Base-by-base conservation (phyloP, 1,140 invertebrate genomes). In the Elymnias hypermnestra region DNA sequence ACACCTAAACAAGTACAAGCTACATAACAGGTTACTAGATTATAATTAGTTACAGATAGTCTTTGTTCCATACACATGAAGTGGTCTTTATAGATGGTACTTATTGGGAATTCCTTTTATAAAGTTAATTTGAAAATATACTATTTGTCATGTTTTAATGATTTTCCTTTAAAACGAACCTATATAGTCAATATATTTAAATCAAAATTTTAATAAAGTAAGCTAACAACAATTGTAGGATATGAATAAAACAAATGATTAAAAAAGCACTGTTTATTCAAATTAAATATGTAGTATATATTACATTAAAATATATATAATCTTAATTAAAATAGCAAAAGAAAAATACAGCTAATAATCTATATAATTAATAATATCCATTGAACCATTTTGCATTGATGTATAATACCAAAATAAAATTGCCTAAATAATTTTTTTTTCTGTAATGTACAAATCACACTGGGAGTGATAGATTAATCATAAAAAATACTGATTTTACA, bases 221-320 rank as follows among this genome's bases (percentile, higher is more conserved):
- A n/a, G n/a, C n/a, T n/a, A n/a, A n/a, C n/a, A n/a, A n/a, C n/a
- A n/a, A n/a, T n/a, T n/a, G n/a, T n/a, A n/a, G n/a, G n/a, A n/a
- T n/a, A n/a, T n/a, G n/a, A n/a, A 48, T 29, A 35, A 33, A 52
- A 15, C 18, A 50, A 43, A 52, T 23, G 41, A 15, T 72, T 70
- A 81, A 71, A 84, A 84, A 84, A 84, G 78, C 78, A 78, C 68
- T 77, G 69, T 82, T 84, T 84, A 84, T 81, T 84, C 73, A 84
- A 84, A 84, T 84, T 84, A 84, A 81, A 84, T 84, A 70, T 64
- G 59, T 67, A 79, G 67, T 73, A 81, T 84, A 84, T 84, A 81
- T 84, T 84, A 84, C 81, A 84, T 77, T 84, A 83, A 81, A 84
- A 83, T 82, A 84, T 78, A 82, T 82, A 74, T 81, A 82, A 74